phyloP scores from a whole-genome alignment of 37 sponge, comb jelly and placozoan genomes.

The Theonella swinhoei region DNA sequence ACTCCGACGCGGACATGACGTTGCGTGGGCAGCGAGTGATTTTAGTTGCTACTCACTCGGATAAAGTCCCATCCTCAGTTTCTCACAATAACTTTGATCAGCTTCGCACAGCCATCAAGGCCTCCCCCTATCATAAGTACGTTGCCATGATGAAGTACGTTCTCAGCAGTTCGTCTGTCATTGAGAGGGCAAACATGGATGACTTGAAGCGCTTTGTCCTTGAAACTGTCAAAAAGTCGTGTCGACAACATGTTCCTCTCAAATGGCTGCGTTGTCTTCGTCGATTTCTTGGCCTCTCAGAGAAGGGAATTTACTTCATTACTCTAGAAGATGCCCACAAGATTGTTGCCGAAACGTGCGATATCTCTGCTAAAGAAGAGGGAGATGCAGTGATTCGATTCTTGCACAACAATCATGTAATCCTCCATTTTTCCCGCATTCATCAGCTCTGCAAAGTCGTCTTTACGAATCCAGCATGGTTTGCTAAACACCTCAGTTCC shows the following conservation, averaged over 20 bases:
- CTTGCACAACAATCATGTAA: constrained; percentile 56
- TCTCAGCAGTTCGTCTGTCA: constrained; percentile 61
- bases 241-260: constrained; percentile 63
- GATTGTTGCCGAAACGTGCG: constrained; percentile 47
- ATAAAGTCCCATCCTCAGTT: constrained; percentile 28
- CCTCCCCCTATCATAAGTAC: constrained; percentile 37
- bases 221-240: constrained; percentile 38
- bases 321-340: constrained; percentile 43
- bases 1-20: constrained; percentile 20
- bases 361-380: constrained; percentile 28
- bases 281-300: constrained; percentile 40
- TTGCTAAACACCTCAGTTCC: constrained; percentile 40
- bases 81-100: constrained; percentile 31
- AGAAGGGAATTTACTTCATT: constrained; percentile 27
- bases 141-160: constrained; percentile 41
- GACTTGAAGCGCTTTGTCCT: constrained; percentile 55
- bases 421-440: constrained; percentile 45
- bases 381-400: constrained; percentile 46
- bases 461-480: constrained; percentile 61
- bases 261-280: constrained; percentile 62
- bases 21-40: constrained; percentile 43
- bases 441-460: constrained; percentile 50
- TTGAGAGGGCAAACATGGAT: constrained; percentile 59
- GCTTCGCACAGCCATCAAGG: constrained; percentile 37
- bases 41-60: constrained; percentile 74